Evolutionary conservation across 2,113 vertebrate genomes (phyloP).

Genomic region (Clarias macrocephalus): DNA sequence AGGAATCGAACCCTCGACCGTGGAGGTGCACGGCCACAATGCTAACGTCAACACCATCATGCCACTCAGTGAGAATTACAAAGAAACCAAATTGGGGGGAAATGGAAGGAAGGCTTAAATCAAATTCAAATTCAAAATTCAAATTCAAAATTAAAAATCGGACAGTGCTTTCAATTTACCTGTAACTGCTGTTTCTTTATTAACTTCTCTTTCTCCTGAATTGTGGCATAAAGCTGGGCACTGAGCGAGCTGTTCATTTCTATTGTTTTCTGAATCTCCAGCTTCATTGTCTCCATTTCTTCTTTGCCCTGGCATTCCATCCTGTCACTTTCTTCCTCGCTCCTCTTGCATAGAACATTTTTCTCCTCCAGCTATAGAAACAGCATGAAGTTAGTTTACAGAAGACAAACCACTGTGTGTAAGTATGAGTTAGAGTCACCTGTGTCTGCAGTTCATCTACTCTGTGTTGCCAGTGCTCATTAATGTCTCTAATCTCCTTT

Average conservation of each 20-base stretch:
- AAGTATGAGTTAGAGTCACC: constrained; percentile 55
- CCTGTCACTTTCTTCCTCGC: constrained; percentile 61
- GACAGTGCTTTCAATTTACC: constrained; percentile 61
- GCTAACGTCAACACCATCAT: too few relatives aligned
- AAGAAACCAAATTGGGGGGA: neutral
- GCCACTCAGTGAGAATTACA: neutral
- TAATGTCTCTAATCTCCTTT: constrained; percentile 64
- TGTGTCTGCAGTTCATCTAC: constrained; percentile 73
- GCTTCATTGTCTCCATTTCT: constrained; percentile 80
- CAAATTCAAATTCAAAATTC: too few relatives aligned
- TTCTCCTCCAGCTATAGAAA: constrained; percentile 67
- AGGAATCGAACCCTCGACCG: too few relatives aligned
- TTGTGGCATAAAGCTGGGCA: constrained; percentile 69
- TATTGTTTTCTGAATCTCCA: constrained; percentile 78
- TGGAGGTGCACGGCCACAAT: too few relatives aligned
- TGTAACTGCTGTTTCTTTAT: constrained; percentile 79
- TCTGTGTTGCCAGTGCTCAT: constrained; percentile 74
- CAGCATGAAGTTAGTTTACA: neutral
- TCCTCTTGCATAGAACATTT: constrained; percentile 59
- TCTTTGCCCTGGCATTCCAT: constrained; percentile 71
- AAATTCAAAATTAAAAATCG: too few relatives aligned
- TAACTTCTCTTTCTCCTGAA: constrained; percentile 67
- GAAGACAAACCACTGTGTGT: neutral
- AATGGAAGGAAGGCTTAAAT: neutral
- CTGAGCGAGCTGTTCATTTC: constrained; percentile 79